phyloP scores from a whole-genome alignment of 37 sponge, comb jelly and placozoan genomes.

The Tethya wilhelma region DNA sequence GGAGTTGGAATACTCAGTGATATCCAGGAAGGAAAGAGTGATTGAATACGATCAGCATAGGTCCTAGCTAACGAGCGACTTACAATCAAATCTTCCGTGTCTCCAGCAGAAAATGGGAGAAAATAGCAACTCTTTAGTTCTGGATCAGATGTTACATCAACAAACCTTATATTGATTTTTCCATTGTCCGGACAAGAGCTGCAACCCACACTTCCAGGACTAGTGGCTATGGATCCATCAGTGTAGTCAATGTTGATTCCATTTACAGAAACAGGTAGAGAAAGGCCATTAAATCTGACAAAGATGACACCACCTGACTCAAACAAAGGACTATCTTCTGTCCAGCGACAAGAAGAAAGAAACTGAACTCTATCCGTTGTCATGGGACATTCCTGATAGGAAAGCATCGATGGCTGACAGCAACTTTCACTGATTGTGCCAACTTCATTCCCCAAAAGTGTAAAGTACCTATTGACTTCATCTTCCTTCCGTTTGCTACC shows the following conservation, averaged over 20 bases:
- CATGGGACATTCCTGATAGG: slow-evolving; percentile 18
- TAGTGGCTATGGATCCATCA: background rate
- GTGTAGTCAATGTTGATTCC: slow-evolving; percentile 3
- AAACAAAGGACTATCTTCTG: background rate
- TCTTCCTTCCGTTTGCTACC: background rate
- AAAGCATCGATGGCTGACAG: background rate
- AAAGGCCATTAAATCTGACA: background rate
- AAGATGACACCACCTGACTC: slow-evolving; percentile 19
- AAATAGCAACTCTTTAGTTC: slow-evolving; percentile 2
- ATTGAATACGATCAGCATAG: background rate
- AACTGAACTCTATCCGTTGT: slow-evolving; percentile 4
- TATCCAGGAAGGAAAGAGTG: slow-evolving; percentile 36
- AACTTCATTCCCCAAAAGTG: background rate
- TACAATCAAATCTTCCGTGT: slow-evolving; percentile 17
- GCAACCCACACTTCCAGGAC: background rate
- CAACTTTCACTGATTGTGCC: slow-evolving; percentile 19
- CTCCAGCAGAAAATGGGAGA: background rate
- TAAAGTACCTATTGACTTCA: slow-evolving; percentile 2
- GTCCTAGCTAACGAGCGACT: slow-evolving; percentile 21
- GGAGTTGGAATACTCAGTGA: background rate
- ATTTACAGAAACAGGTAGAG: slow-evolving; percentile 19
- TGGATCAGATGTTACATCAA: background rate
- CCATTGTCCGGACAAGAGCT: background rate
- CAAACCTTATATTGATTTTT: background rate
- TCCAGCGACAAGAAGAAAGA: slow-evolving; percentile 21